Evolutionary conservation across 1,140 invertebrate genomes (phyloP).

Genomic region (Arctopsyche grandis): DNA sequence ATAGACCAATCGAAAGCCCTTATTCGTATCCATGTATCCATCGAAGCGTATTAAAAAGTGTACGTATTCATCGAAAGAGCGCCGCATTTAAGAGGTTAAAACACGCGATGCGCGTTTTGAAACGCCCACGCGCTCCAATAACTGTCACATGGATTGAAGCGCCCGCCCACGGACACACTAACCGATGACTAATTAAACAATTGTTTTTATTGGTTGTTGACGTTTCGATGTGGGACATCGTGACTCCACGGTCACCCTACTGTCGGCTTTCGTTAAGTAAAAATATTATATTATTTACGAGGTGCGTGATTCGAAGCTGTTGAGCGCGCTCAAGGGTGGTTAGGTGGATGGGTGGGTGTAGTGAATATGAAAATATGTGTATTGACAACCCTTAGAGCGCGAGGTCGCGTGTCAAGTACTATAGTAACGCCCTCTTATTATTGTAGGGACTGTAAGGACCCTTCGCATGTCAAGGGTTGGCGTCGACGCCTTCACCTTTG

Average conservation of each 20-base stretch:
- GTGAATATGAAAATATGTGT: background rate
- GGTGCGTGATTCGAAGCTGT: background rate
- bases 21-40: no score
- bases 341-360: no score
- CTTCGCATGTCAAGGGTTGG: background rate
- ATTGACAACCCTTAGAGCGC: background rate
- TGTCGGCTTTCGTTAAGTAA: background rate
- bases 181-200: conserved; percentile 21
- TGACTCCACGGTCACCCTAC: background rate
- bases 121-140: conserved; percentile 11
- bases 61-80: background rate
- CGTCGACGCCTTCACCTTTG: conserved; percentile 1
- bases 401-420: background rate
- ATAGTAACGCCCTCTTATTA: background rate
- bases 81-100: background rate
- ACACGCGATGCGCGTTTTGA: background rate
- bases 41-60: background rate
- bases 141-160: background rate
- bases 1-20: no score
- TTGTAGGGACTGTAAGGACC: background rate
- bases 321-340: no score
- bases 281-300: background rate
- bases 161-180: conserved; percentile 8
- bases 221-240: background rate
- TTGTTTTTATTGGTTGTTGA: conserved; percentile 2